phyloP scores from a whole-genome alignment of 2,113 vertebrate genomes.

The Diphyllodes magnificus region DNA sequence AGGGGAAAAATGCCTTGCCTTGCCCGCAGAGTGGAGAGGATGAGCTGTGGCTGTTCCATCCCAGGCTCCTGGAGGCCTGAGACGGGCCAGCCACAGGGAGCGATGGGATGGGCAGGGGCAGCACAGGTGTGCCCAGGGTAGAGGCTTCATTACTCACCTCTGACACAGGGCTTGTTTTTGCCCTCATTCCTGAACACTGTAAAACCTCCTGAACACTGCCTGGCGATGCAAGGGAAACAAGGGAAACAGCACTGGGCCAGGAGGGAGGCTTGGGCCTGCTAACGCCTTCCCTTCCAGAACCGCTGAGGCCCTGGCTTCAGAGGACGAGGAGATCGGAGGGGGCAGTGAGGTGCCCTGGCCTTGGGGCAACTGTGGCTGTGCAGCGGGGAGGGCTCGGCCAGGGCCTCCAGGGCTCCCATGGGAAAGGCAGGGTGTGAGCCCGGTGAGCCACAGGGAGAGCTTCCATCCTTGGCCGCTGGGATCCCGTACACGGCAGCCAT shows the following conservation, averaged over 20 bases:
- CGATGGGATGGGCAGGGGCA: not conserved
- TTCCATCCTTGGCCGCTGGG: not conserved
- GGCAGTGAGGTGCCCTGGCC: not conserved
- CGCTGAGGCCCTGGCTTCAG: not conserved
- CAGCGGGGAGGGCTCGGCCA: accelerated
- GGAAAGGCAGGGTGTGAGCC: not conserved
- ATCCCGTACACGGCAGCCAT: accelerated
- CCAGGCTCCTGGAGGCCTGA: not conserved
- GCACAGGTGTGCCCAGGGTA: too few relatives aligned
- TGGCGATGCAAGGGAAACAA: not conserved
- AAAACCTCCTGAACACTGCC: not conserved
- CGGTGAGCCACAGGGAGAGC: not conserved
- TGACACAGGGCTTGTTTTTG: not conserved
- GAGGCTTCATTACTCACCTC: not conserved
- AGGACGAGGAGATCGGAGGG: accelerated
- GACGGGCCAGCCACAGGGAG: not conserved
- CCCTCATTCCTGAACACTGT: not conserved
- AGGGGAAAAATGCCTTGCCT: not conserved
- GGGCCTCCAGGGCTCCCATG: not conserved
- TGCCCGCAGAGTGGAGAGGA: not conserved
- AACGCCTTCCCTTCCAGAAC: not conserved
- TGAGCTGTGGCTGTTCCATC: not conserved
- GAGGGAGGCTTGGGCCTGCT: not conserved
- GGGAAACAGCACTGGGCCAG: not conserved
- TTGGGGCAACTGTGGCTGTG: too few relatives aligned